A percentile compares a stretch with the other conserved stretches of the same genome.
These are phyloP conservation scores for Rhagoletis pomonella DNA, from an alignment of 1,140 invertebrate species.

Conservation along the genomic window DNA sequence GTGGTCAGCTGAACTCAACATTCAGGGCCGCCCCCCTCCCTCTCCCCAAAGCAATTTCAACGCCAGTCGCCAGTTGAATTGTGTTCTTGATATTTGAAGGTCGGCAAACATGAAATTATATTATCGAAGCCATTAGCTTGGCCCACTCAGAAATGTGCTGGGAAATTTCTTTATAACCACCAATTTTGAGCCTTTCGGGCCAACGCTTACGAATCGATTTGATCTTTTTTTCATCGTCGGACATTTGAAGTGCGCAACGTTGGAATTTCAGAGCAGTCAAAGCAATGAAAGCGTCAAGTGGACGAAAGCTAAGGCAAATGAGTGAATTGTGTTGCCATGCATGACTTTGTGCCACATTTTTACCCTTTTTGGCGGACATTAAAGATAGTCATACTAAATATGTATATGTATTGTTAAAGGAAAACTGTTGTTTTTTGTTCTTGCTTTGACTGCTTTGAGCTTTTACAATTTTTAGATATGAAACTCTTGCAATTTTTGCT, in stretches of 20 bases:
- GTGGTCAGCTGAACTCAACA: neutral
- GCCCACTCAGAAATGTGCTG: constrained; percentile 7
- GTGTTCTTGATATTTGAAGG: constrained; percentile 46
- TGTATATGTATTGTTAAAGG: no score
- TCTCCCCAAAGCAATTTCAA: neutral
- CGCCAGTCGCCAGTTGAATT: neutral
- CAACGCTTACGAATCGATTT: constrained; percentile 21
- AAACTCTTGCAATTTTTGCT: no score
- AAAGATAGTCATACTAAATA: no score
- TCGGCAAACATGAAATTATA: constrained; percentile 16
- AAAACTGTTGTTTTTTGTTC: no score
- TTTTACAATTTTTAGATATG: no score
- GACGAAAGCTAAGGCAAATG: no score
- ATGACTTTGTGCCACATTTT: no score
- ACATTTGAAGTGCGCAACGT: neutral
- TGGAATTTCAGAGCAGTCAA: no score
- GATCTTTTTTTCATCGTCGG: neutral
- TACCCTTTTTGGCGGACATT: no score
- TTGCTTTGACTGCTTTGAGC: no score
- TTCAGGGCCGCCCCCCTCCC: neutral
- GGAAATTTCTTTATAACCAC: constrained; percentile 2
- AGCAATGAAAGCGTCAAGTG: no score
- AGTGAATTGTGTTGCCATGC: no score
- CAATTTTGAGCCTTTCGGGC: constrained; percentile 26
- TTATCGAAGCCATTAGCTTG: constrained; percentile 10